phyloP scores from a whole-genome alignment of 2,113 vertebrate species.

The Okapia johnstoni region DNA sequence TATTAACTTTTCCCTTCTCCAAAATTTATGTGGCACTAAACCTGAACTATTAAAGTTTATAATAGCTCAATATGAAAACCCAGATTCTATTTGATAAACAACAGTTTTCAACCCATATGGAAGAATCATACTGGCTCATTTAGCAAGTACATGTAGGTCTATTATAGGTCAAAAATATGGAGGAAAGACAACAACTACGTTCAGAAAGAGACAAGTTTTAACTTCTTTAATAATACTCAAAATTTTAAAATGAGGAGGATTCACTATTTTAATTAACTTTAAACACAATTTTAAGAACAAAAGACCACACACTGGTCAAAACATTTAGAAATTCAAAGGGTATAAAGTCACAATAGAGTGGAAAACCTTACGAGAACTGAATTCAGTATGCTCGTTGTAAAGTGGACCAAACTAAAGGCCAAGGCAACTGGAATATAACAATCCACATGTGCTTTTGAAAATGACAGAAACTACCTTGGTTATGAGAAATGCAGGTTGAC shows the following conservation, averaged over 20 bases:
- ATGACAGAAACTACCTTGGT: background rate
- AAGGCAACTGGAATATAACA: background rate
- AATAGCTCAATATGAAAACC: background rate
- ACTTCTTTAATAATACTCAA: slow-evolving; percentile 49
- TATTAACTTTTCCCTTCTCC: background rate
- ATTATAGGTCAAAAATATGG: background rate
- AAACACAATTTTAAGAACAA: slow-evolving; percentile 30
- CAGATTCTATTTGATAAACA: slow-evolving; percentile 19
- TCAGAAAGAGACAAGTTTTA: slow-evolving; percentile 27
- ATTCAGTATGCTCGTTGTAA: background rate
- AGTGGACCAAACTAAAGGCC: background rate
- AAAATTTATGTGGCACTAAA: background rate
- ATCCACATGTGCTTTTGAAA: background rate
- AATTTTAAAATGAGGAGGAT: background rate
- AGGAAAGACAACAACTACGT: background rate
- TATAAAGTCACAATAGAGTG: background rate
- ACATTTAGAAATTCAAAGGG: slow-evolving; percentile 19
- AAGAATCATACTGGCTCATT: slow-evolving; percentile 2
- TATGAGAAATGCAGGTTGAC: background rate
- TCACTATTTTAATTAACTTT: slow-evolving; percentile 45
- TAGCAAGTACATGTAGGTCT: background rate
- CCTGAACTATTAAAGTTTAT: background rate
- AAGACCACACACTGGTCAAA: slow-evolving; percentile 14
- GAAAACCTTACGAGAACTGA: background rate
- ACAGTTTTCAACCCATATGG: background rate